phyloP scores from a whole-genome alignment of 2,797 vertebrate species.

The Tachyglossus aculeatus region DNA sequence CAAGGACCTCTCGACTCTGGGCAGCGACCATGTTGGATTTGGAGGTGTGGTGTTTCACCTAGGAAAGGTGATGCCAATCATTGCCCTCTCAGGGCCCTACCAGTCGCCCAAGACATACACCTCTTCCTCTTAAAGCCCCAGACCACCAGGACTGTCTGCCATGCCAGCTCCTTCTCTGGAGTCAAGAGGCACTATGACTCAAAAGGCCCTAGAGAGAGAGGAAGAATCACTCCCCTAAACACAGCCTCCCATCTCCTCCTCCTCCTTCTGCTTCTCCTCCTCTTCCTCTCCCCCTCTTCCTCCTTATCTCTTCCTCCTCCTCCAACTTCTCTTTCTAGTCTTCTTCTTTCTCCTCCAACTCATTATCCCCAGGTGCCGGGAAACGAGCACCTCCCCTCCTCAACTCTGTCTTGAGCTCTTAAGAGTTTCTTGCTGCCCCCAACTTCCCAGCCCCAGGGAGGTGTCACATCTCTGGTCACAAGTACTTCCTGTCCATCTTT shows the following conservation, averaged over 20 bases:
- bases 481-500: conserved; percentile 32
- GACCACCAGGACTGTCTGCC: no score
- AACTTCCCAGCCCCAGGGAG: not conserved
- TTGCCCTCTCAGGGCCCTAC: no score
- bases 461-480: conserved; percentile 57
- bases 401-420: not conserved
- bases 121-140: no score
- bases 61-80: not conserved
- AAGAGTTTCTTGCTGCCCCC: not conserved
- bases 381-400: no score
- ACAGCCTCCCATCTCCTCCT: not conserved
- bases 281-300: not conserved
- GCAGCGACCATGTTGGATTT: not conserved
- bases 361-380: no score
- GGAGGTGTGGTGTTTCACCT: conserved; percentile 31
- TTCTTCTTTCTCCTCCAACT: no score
- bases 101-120: not conserved
- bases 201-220: no score
- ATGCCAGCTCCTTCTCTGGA: no score
- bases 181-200: no score
- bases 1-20: conserved; percentile 42
- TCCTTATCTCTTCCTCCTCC: not conserved
- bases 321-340: no score
- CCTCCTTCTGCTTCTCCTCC: not conserved
- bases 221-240: no score